phyloP scores from a whole-genome alignment of 2,888 invertebrate species.

The Tortrix viridana region DNA sequence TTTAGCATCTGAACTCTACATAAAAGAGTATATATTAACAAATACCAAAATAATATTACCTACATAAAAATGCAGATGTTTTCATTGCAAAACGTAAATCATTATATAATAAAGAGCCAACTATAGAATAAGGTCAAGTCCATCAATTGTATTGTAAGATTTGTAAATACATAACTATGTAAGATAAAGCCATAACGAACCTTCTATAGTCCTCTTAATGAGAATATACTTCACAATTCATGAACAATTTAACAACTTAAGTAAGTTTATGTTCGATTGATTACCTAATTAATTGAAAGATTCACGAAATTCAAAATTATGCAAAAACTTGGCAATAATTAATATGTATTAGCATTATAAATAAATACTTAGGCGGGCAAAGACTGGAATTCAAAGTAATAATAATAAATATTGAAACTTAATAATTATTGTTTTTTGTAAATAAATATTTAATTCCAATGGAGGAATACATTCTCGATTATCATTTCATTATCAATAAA shows the following conservation, averaged over 20 bases:
- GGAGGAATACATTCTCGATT: constrained; percentile 5
- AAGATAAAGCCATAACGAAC: no score
- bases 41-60: constrained; percentile 23
- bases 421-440: constrained; percentile 41
- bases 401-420: constrained; percentile 15
- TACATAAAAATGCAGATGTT: constrained; percentile 29
- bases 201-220: not conserved
- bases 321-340: constrained; percentile 30
- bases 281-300: not conserved
- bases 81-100: constrained; percentile 15
- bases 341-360: constrained; percentile 1
- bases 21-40: constrained; percentile 13
- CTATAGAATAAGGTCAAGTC: no score
- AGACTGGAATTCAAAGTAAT: constrained; percentile 49
- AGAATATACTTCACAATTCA: not conserved
- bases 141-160: no score
- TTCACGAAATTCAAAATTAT: constrained; percentile 17
- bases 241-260: constrained; percentile 23
- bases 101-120: constrained; percentile 6
- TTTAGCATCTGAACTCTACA: constrained; percentile 21
- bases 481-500: constrained; percentile 12
- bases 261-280: not conserved
- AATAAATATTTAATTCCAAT: constrained; percentile 8
- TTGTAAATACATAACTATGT: no score
- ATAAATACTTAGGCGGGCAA: constrained; percentile 48